Conservation (phyloP, 2,113 vertebrate genomes). For the Acrocephalus arundinaceus region DNA sequence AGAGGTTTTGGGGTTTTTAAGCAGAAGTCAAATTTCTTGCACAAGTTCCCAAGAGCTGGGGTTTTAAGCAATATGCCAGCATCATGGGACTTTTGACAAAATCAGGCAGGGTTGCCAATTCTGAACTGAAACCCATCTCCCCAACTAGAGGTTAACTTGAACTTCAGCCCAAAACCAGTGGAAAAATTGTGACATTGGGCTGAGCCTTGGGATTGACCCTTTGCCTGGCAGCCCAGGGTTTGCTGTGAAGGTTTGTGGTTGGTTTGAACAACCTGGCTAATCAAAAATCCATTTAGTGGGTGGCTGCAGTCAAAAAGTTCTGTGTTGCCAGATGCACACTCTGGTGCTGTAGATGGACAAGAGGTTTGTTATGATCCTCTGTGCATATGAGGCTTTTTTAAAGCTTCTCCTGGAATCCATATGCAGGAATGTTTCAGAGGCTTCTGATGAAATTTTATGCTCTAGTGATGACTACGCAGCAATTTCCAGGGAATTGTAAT, state of each 20-base stretch:
- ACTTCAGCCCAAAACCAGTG: slow-evolving; percentile 37
- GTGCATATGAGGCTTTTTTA: neutral
- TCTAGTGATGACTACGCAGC: slow-evolving; percentile 13
- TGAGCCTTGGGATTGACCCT: slow-evolving; percentile 29
- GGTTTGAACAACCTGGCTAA: neutral
- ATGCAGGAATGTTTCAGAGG: slow-evolving; percentile 2
- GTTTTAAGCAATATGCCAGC: neutral
- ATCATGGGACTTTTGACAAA: slow-evolving; percentile 5
- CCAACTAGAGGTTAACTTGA: slow-evolving; percentile 24
- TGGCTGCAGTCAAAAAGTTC: neutral
- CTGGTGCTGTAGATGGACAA: neutral
- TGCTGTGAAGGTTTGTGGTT: neutral
- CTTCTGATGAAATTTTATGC: slow-evolving; percentile 39
- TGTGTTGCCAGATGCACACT: neutral
- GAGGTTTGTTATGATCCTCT: neutral
- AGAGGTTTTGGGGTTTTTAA: neutral
- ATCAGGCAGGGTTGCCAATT: neutral
- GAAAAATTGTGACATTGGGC: slow-evolving; percentile 1
- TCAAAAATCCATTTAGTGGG: neutral
- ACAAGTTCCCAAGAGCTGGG: neutral
- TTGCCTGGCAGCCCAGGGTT: neutral
- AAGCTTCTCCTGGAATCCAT: neutral
- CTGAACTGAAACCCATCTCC: slow-evolving; percentile 41
- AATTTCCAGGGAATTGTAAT: slow-evolving; percentile 63
- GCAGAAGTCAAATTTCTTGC: neutral